phyloP scores from a whole-genome alignment of 2,888 invertebrate genomes.

The Falcaria lacertinaria region DNA sequence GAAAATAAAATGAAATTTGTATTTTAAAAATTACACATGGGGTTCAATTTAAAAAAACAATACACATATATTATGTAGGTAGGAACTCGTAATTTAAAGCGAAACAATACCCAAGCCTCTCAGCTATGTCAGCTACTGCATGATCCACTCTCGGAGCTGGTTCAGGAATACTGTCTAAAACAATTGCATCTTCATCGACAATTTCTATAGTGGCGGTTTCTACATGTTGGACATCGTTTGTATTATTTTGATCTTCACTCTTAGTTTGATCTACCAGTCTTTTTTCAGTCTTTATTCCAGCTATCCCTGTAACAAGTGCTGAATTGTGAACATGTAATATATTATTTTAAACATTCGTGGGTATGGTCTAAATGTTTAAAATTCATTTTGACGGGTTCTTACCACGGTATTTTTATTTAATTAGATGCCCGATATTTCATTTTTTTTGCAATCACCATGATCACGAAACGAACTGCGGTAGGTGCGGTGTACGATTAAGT shows the following conservation, averaged over 20 bases:
- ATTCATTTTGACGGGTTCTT: no score
- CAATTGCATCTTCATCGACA: slow-evolving; percentile 24
- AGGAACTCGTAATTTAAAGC: neutral
- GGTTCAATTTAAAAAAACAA: no score
- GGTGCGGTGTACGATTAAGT: no score
- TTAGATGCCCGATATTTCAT: no score
- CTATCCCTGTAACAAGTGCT: slow-evolving; percentile 40
- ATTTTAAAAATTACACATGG: no score
- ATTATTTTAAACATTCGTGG: neutral
- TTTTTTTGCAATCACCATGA: no score
- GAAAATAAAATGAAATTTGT: slow-evolving; percentile 7
- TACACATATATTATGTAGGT: neutral
- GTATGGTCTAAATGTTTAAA: no score
- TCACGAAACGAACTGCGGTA: no score
- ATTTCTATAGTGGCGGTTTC: slow-evolving; percentile 22
- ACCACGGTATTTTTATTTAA: no score
- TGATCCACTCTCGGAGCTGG: slow-evolving; percentile 17
- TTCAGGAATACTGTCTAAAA: slow-evolving; percentile 17
- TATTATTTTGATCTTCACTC: slow-evolving; percentile 22
- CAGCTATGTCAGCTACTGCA: slow-evolving; percentile 16
- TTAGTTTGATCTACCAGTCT: slow-evolving; percentile 24
- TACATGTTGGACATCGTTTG: slow-evolving; percentile 20
- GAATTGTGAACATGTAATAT: neutral
- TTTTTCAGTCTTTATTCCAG: slow-evolving; percentile 52
- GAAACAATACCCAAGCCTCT: slow-evolving; percentile 14